Evolutionary conservation across 2,113 vertebrate species (phyloP), one percentile per base, ranked within the genome.

Genomic region (Geococcyx californianus): DNA sequence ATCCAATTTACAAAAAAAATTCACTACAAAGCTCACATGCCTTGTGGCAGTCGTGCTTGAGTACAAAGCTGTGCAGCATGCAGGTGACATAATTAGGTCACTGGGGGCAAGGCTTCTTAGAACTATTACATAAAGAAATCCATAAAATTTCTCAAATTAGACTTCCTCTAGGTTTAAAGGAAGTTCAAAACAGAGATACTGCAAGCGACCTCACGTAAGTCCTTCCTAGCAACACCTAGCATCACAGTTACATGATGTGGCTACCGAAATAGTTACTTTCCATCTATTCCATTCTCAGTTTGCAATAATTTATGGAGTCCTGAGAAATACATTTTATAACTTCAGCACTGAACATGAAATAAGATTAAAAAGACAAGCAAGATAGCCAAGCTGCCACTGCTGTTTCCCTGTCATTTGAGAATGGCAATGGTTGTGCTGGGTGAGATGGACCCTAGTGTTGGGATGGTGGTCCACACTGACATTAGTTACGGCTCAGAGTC

Each of bases 21-120:
- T 84, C 90, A 95, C 83, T 89, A 92, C 95, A 97, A 97, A 97
- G 90, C 85, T 81, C 60, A 11, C 58, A 92, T 51, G 84, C 86
- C 91, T 64, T 11, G 9, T 93, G 95, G 95, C 89, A 84, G n/a
- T 87, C 79, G 68, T 95, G 70, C 92, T 73, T 49, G 75, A 96
- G 96, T 93, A 98, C 94, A 96, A 98, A 98, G 97, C 87, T 69
- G 59, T 94, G 82, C 92, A 23, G 92, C 95, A 97, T 97, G 92
- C 93, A 95, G 93, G 95, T 98, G 98, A 97, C 97, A 98, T 98
- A 98, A 99, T 98, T 98, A 98, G 98, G 98, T 98, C 98, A 98
- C 94, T 82, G 82, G 97, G 98, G 95, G 97, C 95, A 98, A 93
- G 92, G 95, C 90, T 95, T 94, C 94, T 96, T 95, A 95, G 95